Percentiles rank a stretch among this genome's conserved stretches.
Conservation (phyloP, 2,113 vertebrate species). For the Chunga burmeisteri region DNA sequence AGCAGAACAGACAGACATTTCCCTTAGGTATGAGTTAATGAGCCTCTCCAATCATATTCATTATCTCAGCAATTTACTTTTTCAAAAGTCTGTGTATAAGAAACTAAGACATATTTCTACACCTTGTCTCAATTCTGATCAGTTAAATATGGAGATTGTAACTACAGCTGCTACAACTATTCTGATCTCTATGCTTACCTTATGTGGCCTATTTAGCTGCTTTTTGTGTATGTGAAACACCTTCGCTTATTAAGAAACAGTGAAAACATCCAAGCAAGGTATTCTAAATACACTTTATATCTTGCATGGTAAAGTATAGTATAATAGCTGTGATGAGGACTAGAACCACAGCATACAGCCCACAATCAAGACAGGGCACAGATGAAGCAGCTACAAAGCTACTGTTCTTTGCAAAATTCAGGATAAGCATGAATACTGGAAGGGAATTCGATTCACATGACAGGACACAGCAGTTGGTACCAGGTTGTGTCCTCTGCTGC, state of each 20-base stretch:
- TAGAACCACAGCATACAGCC: background rate
- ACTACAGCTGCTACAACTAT: background rate
- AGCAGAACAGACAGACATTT: conserved; percentile 74
- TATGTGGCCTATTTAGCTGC: background rate
- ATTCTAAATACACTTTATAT: background rate
- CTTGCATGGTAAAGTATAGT: background rate
- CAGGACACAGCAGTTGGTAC: background rate
- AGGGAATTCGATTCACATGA: background rate
- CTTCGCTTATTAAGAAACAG: background rate
- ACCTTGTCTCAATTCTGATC: background rate
- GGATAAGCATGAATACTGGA: background rate
- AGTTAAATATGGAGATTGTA: background rate
- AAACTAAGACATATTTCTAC: conserved; percentile 16
- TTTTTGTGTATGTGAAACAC: background rate
- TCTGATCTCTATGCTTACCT: background rate
- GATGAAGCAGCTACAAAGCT: background rate
- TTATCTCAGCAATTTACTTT: conserved; percentile 75
- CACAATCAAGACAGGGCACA: background rate
- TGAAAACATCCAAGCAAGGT: background rate
- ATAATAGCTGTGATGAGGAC: background rate
- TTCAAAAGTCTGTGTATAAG: background rate
- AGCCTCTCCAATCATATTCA: conserved; percentile 78
- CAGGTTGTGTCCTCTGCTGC: background rate
- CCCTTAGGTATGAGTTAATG: conserved; percentile 80
- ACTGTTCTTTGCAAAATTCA: background rate